Percentiles rank a stretch among this genome's conserved stretches.
phyloP scores from a whole-genome alignment of 1,140 invertebrate species.

The Aporrectodea caliginosa region DNA sequence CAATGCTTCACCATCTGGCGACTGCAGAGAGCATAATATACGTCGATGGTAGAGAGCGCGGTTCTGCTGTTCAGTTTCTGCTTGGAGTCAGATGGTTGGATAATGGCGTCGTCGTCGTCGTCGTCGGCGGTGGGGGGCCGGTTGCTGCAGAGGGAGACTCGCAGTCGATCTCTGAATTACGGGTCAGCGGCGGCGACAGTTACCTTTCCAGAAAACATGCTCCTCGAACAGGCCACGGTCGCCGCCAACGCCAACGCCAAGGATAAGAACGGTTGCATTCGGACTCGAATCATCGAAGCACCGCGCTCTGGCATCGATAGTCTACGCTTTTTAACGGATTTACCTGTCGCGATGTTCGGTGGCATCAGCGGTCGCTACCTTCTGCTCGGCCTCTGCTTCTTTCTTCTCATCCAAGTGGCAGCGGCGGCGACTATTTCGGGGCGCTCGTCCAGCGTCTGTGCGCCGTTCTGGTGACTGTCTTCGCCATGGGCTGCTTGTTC shows the following conservation, averaged over 20 bases:
- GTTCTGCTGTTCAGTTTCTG: too few species aligned
- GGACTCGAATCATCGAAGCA: neutral
- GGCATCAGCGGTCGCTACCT: too few species aligned
- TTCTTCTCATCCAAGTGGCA: too few species aligned
- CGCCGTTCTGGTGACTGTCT: constrained; percentile 50
- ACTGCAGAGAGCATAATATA: too few species aligned
- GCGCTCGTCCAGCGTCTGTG: constrained; percentile 48
- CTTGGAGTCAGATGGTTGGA: too few species aligned
- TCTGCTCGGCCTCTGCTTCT: neutral
- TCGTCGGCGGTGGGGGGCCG: neutral
- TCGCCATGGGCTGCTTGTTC: constrained; percentile 51
- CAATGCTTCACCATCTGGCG: too few species aligned
- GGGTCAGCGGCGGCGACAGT: neutral
- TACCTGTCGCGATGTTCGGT: neutral
- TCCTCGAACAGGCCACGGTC: neutral
- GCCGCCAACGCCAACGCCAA: neutral
- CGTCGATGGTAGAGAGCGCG: too few species aligned
- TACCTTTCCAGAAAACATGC: neutral
- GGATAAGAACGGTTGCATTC: neutral
- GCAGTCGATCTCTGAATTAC: neutral
- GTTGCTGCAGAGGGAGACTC: neutral
- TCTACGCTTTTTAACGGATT: neutral
- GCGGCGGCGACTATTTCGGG: constrained; percentile 35
- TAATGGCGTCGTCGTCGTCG: too few species aligned
- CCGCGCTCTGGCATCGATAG: neutral